These are phyloP conservation scores for Fratercula arctica DNA, from an alignment of 2,797 vertebrate species.

Conservation along the genomic window DNA sequence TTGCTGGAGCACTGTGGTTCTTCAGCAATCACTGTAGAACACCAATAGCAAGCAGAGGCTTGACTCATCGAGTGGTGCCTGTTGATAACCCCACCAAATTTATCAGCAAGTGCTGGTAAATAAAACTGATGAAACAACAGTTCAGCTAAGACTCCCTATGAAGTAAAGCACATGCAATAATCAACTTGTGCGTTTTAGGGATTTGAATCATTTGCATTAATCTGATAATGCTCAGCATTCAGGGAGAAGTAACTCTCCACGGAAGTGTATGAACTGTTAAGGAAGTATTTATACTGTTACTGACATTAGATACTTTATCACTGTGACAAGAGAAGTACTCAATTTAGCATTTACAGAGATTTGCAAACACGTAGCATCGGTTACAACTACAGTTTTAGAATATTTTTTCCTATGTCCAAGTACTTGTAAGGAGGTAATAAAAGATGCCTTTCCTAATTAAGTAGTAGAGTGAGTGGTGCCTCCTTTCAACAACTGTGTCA, in stretches of 20 bases:
- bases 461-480: not conserved
- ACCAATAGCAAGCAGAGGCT: constrained; percentile 35
- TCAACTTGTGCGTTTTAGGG: not conserved
- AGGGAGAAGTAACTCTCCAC: constrained; percentile 25
- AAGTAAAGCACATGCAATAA: constrained; percentile 51
- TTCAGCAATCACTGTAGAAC: constrained; percentile 38
- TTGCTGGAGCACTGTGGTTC: constrained; percentile 23
- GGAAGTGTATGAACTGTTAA: constrained; percentile 5
- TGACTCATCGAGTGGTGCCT: constrained; percentile 26
- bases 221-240: not conserved
- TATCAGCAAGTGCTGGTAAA: constrained; percentile 59
- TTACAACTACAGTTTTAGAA: not conserved
- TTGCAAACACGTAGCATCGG: not conserved
- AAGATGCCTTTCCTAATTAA: not conserved
- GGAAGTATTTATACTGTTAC: not conserved
- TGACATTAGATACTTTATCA: not conserved
- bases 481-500: not conserved
- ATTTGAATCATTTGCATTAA: constrained; percentile 41
- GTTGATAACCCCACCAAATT: constrained; percentile 47
- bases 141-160: not conserved
- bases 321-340: not conserved
- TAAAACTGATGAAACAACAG: constrained; percentile 46
- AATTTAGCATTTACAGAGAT: not conserved
- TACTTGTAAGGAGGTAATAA: not conserved
- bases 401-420: not conserved